Evolutionary conservation across 53 echinoderm and acorn worm species (phyloP).

Genomic region (Pentamera pediparva): DNA sequence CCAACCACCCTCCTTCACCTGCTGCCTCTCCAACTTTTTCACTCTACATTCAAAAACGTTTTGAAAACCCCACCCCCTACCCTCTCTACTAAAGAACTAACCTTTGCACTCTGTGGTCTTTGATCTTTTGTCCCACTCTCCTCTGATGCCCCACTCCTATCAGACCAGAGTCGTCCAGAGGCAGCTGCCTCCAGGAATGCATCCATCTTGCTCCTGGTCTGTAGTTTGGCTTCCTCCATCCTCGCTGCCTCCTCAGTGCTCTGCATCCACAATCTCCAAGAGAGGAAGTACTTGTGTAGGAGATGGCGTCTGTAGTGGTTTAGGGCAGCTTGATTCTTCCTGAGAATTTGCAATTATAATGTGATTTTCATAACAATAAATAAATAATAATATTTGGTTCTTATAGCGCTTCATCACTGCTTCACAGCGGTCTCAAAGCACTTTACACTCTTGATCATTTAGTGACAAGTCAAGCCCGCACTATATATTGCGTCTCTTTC

Average conservation of each 20-base stretch:
- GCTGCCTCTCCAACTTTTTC: too few species aligned
- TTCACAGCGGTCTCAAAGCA: too few species aligned
- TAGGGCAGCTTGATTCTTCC: constrained; percentile 59
- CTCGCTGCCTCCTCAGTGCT: constrained; percentile 31
- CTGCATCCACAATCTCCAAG: constrained; percentile 68
- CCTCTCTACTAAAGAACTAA: neutral
- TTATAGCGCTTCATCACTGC: too few species aligned
- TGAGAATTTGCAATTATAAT: too few species aligned
- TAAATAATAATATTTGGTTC: too few species aligned
- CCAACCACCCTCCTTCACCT: too few species aligned
- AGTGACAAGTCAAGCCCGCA: too few species aligned
- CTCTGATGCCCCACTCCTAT: constrained; percentile 46
- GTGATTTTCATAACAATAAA: too few species aligned
- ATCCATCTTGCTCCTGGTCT: constrained; percentile 79
- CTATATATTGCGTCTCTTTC: too few species aligned
- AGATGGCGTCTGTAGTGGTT: constrained; percentile 50
- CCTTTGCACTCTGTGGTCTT: neutral
- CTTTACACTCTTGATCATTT: too few species aligned
- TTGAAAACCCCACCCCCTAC: too few species aligned
- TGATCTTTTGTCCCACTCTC: neutral
- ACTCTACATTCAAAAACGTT: too few species aligned
- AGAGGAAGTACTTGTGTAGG: constrained; percentile 55
- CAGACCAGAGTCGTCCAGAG: constrained; percentile 90
- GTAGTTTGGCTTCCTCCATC: constrained; percentile 37
- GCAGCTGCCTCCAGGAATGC: constrained; percentile 94